Evolutionary conservation across 2,888 invertebrate species (phyloP).

Genomic region (Drosophila neutralis): DNA sequence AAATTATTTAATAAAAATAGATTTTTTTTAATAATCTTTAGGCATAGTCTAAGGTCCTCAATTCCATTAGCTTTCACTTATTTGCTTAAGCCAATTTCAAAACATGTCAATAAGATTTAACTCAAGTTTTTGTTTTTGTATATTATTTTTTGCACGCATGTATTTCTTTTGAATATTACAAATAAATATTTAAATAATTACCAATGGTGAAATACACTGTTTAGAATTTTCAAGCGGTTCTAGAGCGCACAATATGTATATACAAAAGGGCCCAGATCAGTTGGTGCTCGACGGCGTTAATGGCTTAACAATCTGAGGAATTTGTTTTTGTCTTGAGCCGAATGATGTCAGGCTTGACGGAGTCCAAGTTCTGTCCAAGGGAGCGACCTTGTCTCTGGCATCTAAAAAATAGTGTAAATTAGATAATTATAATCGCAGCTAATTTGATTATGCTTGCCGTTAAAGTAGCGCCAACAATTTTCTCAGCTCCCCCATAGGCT

Average conservation of each 20-base stretch:
- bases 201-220: background rate
- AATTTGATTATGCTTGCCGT: slow-evolving; percentile 41
- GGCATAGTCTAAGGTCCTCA: background rate
- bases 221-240: background rate
- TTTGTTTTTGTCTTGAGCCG: background rate
- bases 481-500: slow-evolving; percentile 28
- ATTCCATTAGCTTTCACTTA: background rate
- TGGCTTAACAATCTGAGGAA: background rate
- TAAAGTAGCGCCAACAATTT: slow-evolving; percentile 21
- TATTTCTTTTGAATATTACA: background rate
- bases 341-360: slow-evolving; percentile 41
- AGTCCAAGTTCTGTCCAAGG: background rate
- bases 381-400: slow-evolving; percentile 6
- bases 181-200: background rate
- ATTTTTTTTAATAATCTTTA: background rate
- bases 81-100: background rate
- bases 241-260: background rate
- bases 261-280: background rate
- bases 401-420: background rate
- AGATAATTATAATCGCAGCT: slow-evolving; percentile 37
- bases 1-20: background rate
- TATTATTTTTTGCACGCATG: background rate
- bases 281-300: background rate
- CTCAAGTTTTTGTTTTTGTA: background rate
- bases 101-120: background rate